These are phyloP conservation scores for Liodrosophila aerea DNA, from an alignment of 2,888 invertebrate species.

Conservation along the genomic window DNA sequence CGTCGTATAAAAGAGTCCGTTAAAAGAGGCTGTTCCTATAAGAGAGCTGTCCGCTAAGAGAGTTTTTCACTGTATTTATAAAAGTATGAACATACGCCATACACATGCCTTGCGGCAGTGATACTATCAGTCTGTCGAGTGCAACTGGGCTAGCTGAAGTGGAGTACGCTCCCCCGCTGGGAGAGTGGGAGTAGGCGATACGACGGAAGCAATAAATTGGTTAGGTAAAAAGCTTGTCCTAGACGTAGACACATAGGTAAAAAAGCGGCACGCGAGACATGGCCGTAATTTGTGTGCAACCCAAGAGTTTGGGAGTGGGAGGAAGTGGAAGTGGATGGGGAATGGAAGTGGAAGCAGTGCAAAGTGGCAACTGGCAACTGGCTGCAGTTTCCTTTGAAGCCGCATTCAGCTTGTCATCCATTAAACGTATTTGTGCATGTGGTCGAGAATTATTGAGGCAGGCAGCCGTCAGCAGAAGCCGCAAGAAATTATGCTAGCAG, in stretches of 20 bases:
- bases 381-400: constrained; percentile 41
- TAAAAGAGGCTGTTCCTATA: too few relatives aligned
- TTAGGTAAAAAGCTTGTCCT: constrained; percentile 74
- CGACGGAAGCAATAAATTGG: constrained; percentile 73
- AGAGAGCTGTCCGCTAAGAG: too few relatives aligned
- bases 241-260: constrained; percentile 61
- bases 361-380: not conserved
- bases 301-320: not conserved
- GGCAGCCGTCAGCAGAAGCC: constrained; percentile 35
- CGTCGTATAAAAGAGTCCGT: too few relatives aligned
- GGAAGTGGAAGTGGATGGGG: not conserved
- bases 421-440: constrained; percentile 45
- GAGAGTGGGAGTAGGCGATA: constrained; percentile 2
- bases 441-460: constrained; percentile 51
- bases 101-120: too few relatives aligned
- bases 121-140: too few relatives aligned
- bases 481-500: constrained; percentile 14
- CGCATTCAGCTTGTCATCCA: constrained; percentile 17
- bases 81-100: too few relatives aligned
- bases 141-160: not conserved
- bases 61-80: too few relatives aligned
- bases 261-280: constrained; percentile 60
- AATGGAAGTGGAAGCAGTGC: not conserved
- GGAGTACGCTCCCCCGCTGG: too few relatives aligned
- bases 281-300: constrained; percentile 54